Base-by-base conservation (phyloP, 1,140 invertebrate genomes). In the Drosophila teissieri region DNA sequence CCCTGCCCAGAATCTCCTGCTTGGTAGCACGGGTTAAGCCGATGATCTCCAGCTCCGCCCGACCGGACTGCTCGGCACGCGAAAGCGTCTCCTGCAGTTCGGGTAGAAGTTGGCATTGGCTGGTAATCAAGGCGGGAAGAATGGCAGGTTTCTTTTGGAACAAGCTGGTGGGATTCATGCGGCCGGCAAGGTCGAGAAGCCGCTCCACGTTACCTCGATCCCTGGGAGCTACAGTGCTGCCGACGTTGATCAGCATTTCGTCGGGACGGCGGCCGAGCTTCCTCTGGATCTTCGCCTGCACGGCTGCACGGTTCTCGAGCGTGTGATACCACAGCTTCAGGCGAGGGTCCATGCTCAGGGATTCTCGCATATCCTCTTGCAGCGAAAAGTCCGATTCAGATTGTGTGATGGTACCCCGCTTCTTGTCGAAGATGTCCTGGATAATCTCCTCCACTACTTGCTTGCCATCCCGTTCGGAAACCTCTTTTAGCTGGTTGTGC, bases 31-130 rank as follows among this genome's bases (percentile, higher is more conserved):
- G 22, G 10, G 86, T 57, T 5, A 91, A 24, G 0, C 90, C 90
- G n/a, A 27, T 56, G 4, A 91, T 70, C 60, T 90, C 90, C 1
- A 84, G 7, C 8, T 22, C 10, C 2, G 14, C 11, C 2, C 6
- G 1, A 0, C 64, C 58, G 3, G 14, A 2, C 1, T n/a, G 51
- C 51, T 91, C 90, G 3, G 83, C 24, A 5, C 19, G 36, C 1
- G 90, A 90, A 6, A 89, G 51, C 0, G 90, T 91, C 58, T 91
- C 83, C 37, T 46, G 37, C 3, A 91, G 7, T 14, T 62, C 53
- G 2, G 58, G 19, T 1, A 76, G 10, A 11, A 6, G 14, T 10
- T 31, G 14, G 7, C 68, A 78, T 0, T 57, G 40, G 10, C 10
- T 44, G 58, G 27, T 31, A 2, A 8, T 8, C 27, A 31, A 31